Evolutionary conservation across 2,888 invertebrate genomes (phyloP).

Genomic region (Sisyra nigra): DNA sequence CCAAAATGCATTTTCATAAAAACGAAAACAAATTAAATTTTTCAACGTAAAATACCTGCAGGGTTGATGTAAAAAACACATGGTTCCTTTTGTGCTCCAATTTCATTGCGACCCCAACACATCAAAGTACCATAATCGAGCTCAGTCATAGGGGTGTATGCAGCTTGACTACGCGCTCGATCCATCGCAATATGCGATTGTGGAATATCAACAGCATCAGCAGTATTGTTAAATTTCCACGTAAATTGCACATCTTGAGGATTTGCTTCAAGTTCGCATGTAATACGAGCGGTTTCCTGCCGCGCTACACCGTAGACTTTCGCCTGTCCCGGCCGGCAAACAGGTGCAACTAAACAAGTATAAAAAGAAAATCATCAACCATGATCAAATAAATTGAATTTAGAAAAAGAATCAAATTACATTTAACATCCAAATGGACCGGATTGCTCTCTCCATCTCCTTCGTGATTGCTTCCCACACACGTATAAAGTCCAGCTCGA

Average conservation of each 20-base stretch:
- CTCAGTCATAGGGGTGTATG: slow-evolving; percentile 57
- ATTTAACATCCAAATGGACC: slow-evolving; percentile 69
- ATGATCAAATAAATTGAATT: neutral
- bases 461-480: slow-evolving; percentile 74
- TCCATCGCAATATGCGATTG: slow-evolving; percentile 43
- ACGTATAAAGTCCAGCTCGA: slow-evolving; percentile 70
- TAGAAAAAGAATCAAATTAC: slow-evolving; percentile 37
- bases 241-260: slow-evolving; percentile 47
- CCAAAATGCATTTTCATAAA: neutral
- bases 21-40: neutral
- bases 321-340: slow-evolving; percentile 51
- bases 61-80: slow-evolving; percentile 59
- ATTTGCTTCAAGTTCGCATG: slow-evolving; percentile 62
- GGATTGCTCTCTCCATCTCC: slow-evolving; percentile 80
- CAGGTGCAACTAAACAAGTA: slow-evolving; percentile 43
- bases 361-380: no score
- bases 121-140: slow-evolving; percentile 57
- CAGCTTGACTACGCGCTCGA: slow-evolving; percentile 43
- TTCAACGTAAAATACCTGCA: slow-evolving; percentile 36
- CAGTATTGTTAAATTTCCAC: slow-evolving; percentile 64
- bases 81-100: slow-evolving; percentile 53
- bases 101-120: slow-evolving; percentile 59
- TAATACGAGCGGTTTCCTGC: slow-evolving; percentile 47
- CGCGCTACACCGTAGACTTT: slow-evolving; percentile 56
- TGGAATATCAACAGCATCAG: slow-evolving; percentile 50